Percentiles rank a stretch among this genome's conserved stretches.
phyloP scores from a whole-genome alignment of 1,140 invertebrate genomes.

The Camponotus floridanus region DNA sequence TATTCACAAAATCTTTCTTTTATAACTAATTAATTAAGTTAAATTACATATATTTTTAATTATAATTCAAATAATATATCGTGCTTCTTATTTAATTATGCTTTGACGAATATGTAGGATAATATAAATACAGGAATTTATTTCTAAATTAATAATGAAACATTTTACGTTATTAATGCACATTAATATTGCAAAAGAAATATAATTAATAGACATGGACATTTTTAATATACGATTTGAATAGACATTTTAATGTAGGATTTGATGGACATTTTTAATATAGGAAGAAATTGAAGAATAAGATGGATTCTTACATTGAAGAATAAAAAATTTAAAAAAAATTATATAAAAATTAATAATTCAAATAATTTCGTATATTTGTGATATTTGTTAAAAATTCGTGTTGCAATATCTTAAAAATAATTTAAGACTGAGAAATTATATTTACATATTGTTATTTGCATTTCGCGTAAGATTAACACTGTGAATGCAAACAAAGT shows the following conservation, averaged over 20 bases:
- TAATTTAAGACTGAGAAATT: not conserved
- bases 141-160: not conserved
- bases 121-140: not conserved
- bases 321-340: no score
- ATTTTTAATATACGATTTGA: no score
- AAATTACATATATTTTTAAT: no score
- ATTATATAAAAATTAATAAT: slow-evolving; percentile 1
- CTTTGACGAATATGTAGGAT: not conserved
- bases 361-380: not conserved
- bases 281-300: no score
- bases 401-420: not conserved
- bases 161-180: not conserved
- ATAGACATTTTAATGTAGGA: no score
- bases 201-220: not conserved
- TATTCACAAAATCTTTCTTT: not conserved
- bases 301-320: not conserved
- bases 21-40: no score
- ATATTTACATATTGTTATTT: not conserved
- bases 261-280: not conserved
- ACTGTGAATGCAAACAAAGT: not conserved
- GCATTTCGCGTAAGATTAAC: not conserved
- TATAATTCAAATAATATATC: no score
- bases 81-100: not conserved
- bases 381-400: not conserved
- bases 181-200: not conserved